Base-by-base conservation (phyloP, 2,797 vertebrate species). In the Furcifer pardalis region DNA sequence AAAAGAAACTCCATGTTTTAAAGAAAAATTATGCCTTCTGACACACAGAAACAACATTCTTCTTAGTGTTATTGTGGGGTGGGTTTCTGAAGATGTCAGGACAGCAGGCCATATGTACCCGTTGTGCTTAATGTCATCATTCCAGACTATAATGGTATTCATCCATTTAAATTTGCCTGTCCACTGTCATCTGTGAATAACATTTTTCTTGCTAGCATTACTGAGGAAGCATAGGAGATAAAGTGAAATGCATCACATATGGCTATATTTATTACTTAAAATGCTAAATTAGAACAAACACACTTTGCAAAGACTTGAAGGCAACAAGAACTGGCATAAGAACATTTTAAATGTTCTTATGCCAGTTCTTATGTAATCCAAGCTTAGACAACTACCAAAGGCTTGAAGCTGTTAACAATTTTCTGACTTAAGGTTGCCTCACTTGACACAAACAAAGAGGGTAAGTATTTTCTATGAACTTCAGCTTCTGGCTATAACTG, bases 241-340 rank as follows among this genome's bases (percentile, higher is more conserved):
- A 73, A 56, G 35, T 40, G 37, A 21, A 73, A 46, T 5, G 13
- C 7, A 49, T 63, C 42, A 21, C 72, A 76, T 49, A 60, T 76
- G 46, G 73, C 35, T 76, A 27, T 27, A 76, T 56, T 52, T 76
- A 76, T 56, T 66, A 76, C 49, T 49, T 65, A 37, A 83, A 75
- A 76, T 35, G 21, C 19, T 35, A 56, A 1, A 35, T 62, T 37
- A 65, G 13, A 60, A n/a, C 44, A 60, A 72, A 59, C 15, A 56
- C 9, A 6, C 30, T 63, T 73, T 25, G 30, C 68, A 35, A 35
- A 84, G 23, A 7, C 19, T 35, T 37, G n/a, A 65, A n/a, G n/a
- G n/a, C n/a, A n/a, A n/a, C n/a, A n/a, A n/a, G n/a, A n/a, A n/a
- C n/a, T n/a, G n/a, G n/a, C n/a, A n/a, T n/a, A n/a, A n/a, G n/a